Evolutionary conservation across 2,113 vertebrate genomes (phyloP), one percentile per base, ranked within the genome.

Genomic region (Corydoras maculifer): DNA sequence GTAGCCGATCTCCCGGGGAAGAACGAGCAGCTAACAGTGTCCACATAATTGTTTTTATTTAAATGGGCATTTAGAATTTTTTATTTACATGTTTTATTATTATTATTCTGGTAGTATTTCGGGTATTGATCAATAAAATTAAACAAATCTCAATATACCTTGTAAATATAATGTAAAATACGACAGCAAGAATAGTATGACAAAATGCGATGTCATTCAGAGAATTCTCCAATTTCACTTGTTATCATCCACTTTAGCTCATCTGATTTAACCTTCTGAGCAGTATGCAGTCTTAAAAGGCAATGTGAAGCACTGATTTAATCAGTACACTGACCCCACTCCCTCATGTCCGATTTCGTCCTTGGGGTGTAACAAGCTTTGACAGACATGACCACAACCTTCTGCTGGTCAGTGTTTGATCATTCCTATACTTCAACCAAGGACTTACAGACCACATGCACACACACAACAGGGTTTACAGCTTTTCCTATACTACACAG

Each of bases 321-420:
- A 7, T n/a, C 54, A 3, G n/a, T 5, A 57, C 15, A 57, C 69
- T 58, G 69, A 14, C 60, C 35, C 35, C 35, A 4, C 35, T 5
- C 35, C 35, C 35, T 8, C 35, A 43, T 43, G 35, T 43, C 35
- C 35, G 1, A 72, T 57, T 61, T 49, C 14, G 61, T 72, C 61
- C 70, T 72, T 73, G 43, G 62, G 49, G n/a, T n/a, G 14, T 14
- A 77, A 68, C 77, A 61, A 70, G 35, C 57, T 74, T 15, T 68
- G 65, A 74, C 77, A 3, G 14, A 70, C 77, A 80, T 78, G 81
- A 83, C 83, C 83, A 69, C 80, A 73, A 10, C 50, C 68, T 64
- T 63, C 74, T 72, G 15, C 13, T 58, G 53, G 63, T 18, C 57
- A 57, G 69, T 43, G 69, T 74, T 57, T 59, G 71, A 75, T 79